Evolutionary conservation across 2,888 invertebrate species (phyloP), one percentile per base, ranked within the genome.

Genomic region (Deilephila elpenor): DNA sequence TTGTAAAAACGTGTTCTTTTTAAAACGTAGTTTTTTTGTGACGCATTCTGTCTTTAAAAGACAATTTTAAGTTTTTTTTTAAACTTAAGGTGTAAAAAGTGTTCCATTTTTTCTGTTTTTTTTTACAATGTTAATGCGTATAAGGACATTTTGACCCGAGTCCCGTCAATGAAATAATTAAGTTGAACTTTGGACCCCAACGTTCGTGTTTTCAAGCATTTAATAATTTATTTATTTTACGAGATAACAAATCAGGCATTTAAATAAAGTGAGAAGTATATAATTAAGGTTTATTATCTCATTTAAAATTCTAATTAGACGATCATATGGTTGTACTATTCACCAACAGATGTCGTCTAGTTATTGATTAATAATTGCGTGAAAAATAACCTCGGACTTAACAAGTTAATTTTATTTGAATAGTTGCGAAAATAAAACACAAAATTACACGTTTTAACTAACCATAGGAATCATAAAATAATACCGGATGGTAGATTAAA

Each of bases 21-120:
- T 60, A 60, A 17, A 37, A 19, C 70, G 71, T 71, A 76, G 71
- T 77, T 75, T 74, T 25, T 32, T 37, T 11, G 11, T 20, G 29
- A 59, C 59, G 25, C 20, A 67, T 20, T 67, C 11, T 67, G 29
- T 67, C n/a, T 25, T 67, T 25, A 44, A 25, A 61, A 5, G 3
- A 19, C 32, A 25, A 29, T 71, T n/a, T 19, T 5, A 19, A 5
- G n/a, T 56, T 56, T 17, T 56, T 6, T 56, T 5, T 6, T 14
- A 56, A 56, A 56, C 14, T 14, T n/a, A 6, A n/a, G 5, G 17
- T 5, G 6, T 5, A n/a, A 56, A 6, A 19, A 19, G 19, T 19
- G n/a, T 51, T 32, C 8, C 5, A 61, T 5, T 29, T 4, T 1
- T 34, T 37, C 62, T 53, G 56, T 53, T 6, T 6, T 34, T 37